phyloP scores from a whole-genome alignment of 2,888 invertebrate genomes.

The Hesperia comma region DNA sequence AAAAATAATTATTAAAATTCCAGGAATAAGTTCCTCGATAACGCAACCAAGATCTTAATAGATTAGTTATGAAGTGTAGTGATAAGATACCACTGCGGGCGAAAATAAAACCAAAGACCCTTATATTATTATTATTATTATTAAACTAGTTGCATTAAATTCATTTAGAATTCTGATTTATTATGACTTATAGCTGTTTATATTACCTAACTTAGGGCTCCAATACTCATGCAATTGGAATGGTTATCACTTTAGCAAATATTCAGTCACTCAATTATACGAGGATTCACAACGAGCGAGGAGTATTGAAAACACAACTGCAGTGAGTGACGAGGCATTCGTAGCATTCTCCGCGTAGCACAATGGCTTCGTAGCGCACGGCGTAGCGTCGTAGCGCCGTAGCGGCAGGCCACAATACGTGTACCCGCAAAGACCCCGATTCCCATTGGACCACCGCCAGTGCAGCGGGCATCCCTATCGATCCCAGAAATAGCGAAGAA shows the following conservation, averaged over 20 bases:
- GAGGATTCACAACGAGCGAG: neutral
- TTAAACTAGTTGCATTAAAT: too few relatives aligned
- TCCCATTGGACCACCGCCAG: slow-evolving; percentile 46
- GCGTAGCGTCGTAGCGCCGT: slow-evolving; percentile 44
- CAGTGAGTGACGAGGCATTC: neutral
- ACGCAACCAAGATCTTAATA: too few relatives aligned
- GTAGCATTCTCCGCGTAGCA: neutral
- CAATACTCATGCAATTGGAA: too few relatives aligned
- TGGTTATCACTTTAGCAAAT: neutral
- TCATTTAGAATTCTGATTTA: too few relatives aligned
- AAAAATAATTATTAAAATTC: too few relatives aligned
- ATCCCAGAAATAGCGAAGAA: slow-evolving; percentile 33
- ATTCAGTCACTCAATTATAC: neutral
- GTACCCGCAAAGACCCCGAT: slow-evolving; percentile 39
- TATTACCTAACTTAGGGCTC: too few relatives aligned
- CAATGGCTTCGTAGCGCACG: slow-evolving; percentile 41
- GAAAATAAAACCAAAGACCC: too few relatives aligned
- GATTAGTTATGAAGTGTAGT: too few relatives aligned
- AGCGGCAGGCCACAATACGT: slow-evolving; percentile 45
- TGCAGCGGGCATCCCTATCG: slow-evolving; percentile 39
- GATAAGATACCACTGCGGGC: too few relatives aligned
- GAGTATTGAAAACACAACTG: neutral
- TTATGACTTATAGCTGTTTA: too few relatives aligned
- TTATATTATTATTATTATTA: too few relatives aligned
- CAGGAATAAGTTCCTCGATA: too few relatives aligned